Percentiles rank a stretch among this genome's conserved stretches.
Conservation (phyloP, 2,113 vertebrate species). For the Muscicapa adusta region DNA sequence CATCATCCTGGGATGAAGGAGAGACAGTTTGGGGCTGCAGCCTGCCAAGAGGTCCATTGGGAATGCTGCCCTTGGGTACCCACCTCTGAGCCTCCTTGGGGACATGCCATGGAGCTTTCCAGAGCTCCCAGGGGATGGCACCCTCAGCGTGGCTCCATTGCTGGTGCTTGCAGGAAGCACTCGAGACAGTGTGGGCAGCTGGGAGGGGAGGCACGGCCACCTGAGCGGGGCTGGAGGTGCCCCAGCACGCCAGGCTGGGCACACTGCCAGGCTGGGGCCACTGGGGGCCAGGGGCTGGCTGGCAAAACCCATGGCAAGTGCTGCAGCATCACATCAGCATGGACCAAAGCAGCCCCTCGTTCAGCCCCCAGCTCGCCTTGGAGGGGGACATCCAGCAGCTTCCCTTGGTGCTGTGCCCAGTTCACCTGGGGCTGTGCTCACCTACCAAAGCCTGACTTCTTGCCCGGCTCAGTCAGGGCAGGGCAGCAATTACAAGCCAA, state of each 20-base stretch:
- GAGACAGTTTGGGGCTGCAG: not conserved
- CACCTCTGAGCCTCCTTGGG: accelerated
- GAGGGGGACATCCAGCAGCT: not conserved
- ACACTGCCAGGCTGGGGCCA: accelerated
- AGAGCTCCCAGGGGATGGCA: not conserved
- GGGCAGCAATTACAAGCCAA: not conserved
- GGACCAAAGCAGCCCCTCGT: not conserved
- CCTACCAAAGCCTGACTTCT: not conserved
- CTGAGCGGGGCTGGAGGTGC: not conserved
- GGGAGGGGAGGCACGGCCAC: not conserved
- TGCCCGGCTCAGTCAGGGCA: accelerated
- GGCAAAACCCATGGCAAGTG: not conserved
- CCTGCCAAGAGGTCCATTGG: not conserved
- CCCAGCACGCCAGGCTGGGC: accelerated
- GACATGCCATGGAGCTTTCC: accelerated
- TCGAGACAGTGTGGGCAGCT: not conserved
- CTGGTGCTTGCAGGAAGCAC: not conserved
- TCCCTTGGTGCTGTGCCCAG: not conserved
- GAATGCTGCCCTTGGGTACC: not conserved
- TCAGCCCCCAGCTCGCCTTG: not conserved
- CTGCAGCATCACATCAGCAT: not conserved
- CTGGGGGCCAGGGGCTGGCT: not conserved
- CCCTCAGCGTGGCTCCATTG: not conserved
- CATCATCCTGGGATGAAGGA: not conserved
- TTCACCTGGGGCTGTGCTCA: not conserved